Conservation (phyloP, 2,888 invertebrate species). For the Apamea crenata region DNA sequence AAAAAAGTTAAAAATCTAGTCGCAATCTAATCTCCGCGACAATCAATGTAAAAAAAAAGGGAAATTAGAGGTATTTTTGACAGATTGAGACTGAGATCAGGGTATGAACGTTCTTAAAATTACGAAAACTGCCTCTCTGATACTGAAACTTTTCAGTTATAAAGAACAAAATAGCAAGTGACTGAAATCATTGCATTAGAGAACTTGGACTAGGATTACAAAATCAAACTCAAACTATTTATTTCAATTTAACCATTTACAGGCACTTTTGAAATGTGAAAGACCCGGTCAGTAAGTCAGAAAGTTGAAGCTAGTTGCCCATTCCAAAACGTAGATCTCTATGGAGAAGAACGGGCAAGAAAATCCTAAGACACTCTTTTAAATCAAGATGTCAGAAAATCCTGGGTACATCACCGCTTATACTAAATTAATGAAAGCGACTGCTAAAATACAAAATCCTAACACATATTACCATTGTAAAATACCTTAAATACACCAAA, state of each 20-base stretch:
- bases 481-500: constrained; percentile 15
- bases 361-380: not conserved
- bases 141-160: too few species aligned
- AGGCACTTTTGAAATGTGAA: not conserved
- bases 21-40: too few species aligned
- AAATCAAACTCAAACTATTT: not conserved
- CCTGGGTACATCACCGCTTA: not conserved
- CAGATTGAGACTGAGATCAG: too few species aligned
- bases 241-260: not conserved
- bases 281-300: not conserved
- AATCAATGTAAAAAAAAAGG: too few species aligned
- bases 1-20: too few species aligned
- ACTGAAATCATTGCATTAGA: not conserved
- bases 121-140: too few species aligned
- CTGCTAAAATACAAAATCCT: constrained; percentile 3
- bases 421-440: not conserved
- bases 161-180: too few species aligned
- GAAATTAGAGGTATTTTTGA: too few species aligned
- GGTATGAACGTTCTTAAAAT: too few species aligned
- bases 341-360: not conserved
- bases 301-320: not conserved
- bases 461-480: not conserved
- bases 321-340: not conserved
- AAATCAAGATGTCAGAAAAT: not conserved
- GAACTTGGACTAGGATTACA: not conserved